Evolutionary conservation across 1,140 invertebrate species (phyloP).

Genomic region (Heliothis virescens): DNA sequence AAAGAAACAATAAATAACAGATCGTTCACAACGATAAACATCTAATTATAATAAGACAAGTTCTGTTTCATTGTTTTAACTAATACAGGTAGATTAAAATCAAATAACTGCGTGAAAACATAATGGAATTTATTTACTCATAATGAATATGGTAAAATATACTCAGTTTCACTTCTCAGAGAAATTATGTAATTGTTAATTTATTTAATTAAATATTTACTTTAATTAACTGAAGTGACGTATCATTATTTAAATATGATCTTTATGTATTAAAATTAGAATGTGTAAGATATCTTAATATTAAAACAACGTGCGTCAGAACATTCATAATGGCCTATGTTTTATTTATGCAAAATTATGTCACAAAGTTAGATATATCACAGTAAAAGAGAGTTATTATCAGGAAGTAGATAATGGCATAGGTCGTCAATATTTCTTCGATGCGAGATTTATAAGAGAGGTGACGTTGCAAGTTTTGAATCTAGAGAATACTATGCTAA

Average conservation of each 20-base stretch:
- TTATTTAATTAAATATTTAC: neutral
- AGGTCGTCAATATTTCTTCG: no score
- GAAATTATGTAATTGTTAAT: neutral
- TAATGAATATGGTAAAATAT: neutral
- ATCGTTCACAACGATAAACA: no score
- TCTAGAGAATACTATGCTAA: no score
- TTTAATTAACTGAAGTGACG: neutral
- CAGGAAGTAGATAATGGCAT: no score
- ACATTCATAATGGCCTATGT: neutral
- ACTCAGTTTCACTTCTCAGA: neutral
- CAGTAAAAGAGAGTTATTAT: no score
- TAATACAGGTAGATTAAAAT: slow-evolving; percentile 1
- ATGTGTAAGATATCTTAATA: no score
- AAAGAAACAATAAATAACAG: no score
- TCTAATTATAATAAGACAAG: neutral
- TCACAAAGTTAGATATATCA: no score
- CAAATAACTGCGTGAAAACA: neutral
- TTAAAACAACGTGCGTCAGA: neutral
- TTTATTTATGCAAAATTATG: no score
- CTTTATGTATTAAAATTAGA: no score
- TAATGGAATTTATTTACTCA: neutral
- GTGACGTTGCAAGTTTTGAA: no score
- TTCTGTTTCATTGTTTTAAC: slow-evolving; percentile 7
- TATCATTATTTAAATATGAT: neutral
- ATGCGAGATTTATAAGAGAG: no score